A percentile compares a stretch with the other conserved stretches of the same genome.
phyloP scores from a whole-genome alignment of 1,140 invertebrate species.

The Hylaeus volcanicus region DNA sequence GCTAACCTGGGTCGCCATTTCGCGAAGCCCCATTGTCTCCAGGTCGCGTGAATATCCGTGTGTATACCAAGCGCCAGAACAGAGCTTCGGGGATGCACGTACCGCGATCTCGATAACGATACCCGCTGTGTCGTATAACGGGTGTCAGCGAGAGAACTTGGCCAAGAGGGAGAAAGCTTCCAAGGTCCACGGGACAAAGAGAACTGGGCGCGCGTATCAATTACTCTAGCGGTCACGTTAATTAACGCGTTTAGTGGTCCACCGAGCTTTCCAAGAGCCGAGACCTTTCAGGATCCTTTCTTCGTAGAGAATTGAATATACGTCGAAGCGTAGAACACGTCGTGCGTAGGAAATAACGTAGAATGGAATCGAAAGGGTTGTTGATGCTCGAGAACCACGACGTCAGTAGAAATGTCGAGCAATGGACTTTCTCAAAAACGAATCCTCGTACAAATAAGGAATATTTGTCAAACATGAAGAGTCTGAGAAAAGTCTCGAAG shows the following conservation, averaged over 20 bases:
- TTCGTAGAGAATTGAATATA: not conserved
- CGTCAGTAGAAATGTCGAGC: no score
- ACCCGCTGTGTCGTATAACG: not conserved
- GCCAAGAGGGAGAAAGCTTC: not conserved
- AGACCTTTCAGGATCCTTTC: not conserved
- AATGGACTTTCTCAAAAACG: no score
- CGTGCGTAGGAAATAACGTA: no score
- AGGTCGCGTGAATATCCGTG: not conserved
- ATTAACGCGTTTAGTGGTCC: not conserved
- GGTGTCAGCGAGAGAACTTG: not conserved
- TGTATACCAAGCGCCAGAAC: constrained; percentile 2
- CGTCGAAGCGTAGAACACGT: no score
- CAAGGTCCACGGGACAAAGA: constrained; percentile 3
- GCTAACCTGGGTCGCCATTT: constrained; percentile 17
- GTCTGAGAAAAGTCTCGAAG: not conserved
- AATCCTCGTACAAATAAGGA: not conserved
- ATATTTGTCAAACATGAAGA: constrained; percentile 24
- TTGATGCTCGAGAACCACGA: no score
- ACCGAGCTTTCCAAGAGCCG: not conserved
- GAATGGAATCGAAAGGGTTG: no score
- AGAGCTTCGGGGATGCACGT: not conserved
- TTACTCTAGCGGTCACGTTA: not conserved
- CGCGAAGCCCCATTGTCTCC: constrained; percentile 15
- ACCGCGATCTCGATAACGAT: constrained; percentile 32
- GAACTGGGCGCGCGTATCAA: not conserved